Evolutionary conservation across 2,797 vertebrate genomes (phyloP).

Genomic region (Siniperca undulata): DNA sequence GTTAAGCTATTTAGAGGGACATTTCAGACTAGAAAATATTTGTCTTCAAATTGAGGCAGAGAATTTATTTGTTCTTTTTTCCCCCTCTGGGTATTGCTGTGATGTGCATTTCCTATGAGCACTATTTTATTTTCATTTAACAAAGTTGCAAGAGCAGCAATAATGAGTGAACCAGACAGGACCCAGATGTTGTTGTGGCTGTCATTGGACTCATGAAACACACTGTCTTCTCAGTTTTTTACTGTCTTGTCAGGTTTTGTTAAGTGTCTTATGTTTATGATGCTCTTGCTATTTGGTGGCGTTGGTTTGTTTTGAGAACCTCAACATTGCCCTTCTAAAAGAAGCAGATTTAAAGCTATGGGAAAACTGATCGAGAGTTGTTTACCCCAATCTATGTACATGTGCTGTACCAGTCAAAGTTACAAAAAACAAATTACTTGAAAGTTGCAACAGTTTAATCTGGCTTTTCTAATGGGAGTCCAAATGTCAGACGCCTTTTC

Average conservation of each 20-base stretch:
- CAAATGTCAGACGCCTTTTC: not conserved
- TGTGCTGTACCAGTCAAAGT: not conserved
- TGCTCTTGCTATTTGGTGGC: slow-evolving; percentile 37
- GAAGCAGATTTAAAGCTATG: slow-evolving; percentile 32
- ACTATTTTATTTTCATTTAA: slow-evolving; percentile 29
- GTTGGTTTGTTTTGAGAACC: slow-evolving; percentile 74
- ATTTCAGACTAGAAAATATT: slow-evolving; percentile 21
- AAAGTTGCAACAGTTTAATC: not conserved
- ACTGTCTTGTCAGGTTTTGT: slow-evolving; percentile 44
- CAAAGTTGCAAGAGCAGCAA: slow-evolving; percentile 43
- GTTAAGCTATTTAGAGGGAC: slow-evolving; percentile 19
- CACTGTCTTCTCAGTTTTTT: slow-evolving; percentile 30
- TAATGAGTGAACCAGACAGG: slow-evolving; percentile 51
- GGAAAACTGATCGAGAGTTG: slow-evolving; percentile 21
- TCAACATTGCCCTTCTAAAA: slow-evolving; percentile 23
- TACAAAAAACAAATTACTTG: not conserved
- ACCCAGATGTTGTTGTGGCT: slow-evolving; percentile 74
- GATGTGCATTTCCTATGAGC: slow-evolving; percentile 41
- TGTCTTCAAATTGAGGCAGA: slow-evolving; percentile 8
- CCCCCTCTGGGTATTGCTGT: slow-evolving; percentile 1
- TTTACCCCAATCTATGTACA: slow-evolving; percentile 4
- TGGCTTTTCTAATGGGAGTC: not conserved
- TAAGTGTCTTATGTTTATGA: slow-evolving; percentile 33
- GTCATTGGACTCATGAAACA: slow-evolving; percentile 53
- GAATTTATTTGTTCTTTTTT: not conserved